Base-by-base conservation (phyloP, 2,113 vertebrate genomes). In the Pontoporia blainvillei region DNA sequence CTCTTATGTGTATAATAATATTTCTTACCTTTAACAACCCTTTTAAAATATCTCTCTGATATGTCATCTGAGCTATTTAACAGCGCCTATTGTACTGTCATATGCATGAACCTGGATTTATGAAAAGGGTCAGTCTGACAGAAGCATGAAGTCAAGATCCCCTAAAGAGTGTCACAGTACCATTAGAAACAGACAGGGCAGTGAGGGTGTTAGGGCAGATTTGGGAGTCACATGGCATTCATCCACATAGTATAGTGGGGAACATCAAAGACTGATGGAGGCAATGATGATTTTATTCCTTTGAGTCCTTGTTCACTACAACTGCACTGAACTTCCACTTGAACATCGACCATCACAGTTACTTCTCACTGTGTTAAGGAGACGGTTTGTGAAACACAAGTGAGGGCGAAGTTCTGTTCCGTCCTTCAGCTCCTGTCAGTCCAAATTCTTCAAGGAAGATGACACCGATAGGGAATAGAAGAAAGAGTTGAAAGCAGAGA, bases 21-120 rank as follows among this genome's bases (percentile, higher is more conserved):
- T 67, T 81, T 95, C 61, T 94, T 96, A 83, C 44, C 73, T 95
- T 95, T 93, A 95, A 85, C 54, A 87, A 46, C 90, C 8, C 90
- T 97, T 97, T 96, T 41, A 92, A 96, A 96, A 83, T 46, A 9
- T 90, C 61, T 94, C 82, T 97, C 41, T 96, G 73, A 91, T 95
- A 95, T 93, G 67, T 94, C 67, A 49, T 89, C 59, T 69, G 12
- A 69, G n/a, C 72, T 95, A 49, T 72, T 94, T 96, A 95, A 90
- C 84, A 89, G 73, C 79, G 25, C 91, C 96, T 93, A 82, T 89
- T 94, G 39, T 96, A 84, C 88, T 93, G 69, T 93, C 64, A 14
- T 89, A 86, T 93, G 15, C 73, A 67, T 88, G 86, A 95, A 84
- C 34, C 62, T 67, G n/a, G 34, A 25, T 84, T 96, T 57, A 91